Evolutionary conservation across 53 echinoderm and acorn worm species (phyloP), one percentile per base, ranked within the genome.

Genomic region (Holothuria leucospilota): DNA sequence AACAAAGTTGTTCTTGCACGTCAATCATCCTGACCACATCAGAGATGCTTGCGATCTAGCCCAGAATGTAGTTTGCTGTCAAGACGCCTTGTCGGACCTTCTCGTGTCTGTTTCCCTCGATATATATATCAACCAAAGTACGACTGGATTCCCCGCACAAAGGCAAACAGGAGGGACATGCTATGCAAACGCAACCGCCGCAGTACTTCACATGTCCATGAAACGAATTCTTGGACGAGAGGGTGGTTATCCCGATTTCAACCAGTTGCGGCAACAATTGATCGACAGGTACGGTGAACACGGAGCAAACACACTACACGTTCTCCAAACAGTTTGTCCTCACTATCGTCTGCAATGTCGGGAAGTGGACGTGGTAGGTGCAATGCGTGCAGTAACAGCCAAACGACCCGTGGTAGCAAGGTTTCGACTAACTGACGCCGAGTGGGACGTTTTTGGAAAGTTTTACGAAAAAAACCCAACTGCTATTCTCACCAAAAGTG

Each of bases 191-290:
- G 86, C 86, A 1, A 73, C 74, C 59, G 86, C 86, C 20, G 73
- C 74, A 39, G 86, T 86, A n/a, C 34, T 86, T 52, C 86, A 86
- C 12, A 53, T 87, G 8, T 38, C 87, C 1, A 79, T 87, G 87
- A 30, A 65, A 10, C 61, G 87, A 7, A 87, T 87, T 65, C 51
- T 87, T 49, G 87, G 87, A 23, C 78, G 87, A 63, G 87, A 87
- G 15, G 87, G 87, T 87, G 87, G 80, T 15, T 87, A 87, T 52
- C 87, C 87, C 10, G 80, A 87, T 13, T 87, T 87, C 62, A 38
- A 51, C 9, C 4, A n/a, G 14, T 78, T 87, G 15, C 79, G 87
- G 5, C 28, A 79, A 7, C 20, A 59, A 21, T 30, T 87, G 63
- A 87, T 87, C n/a, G 12, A 63, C 2, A 16, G 8, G 2, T 59